These are phyloP conservation scores for Poecilia picta DNA, from an alignment of 2,797 vertebrate genomes.

Conservation along the genomic window DNA sequence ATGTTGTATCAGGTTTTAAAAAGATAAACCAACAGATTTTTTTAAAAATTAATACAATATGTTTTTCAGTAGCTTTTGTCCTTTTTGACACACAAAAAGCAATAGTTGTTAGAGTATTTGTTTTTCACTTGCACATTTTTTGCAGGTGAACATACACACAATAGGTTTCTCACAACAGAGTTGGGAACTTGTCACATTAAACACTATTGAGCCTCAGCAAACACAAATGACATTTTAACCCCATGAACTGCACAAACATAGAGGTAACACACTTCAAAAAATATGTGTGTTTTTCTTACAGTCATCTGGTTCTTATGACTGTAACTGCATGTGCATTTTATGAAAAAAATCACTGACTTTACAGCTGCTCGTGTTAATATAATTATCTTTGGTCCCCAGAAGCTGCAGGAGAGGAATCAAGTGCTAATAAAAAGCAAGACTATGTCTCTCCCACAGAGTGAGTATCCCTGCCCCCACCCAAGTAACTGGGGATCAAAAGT, in stretches of 20 bases:
- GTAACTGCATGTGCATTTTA: background rate
- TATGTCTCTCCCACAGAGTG: constrained; percentile 76
- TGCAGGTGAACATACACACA: background rate
- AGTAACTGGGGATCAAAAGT: background rate
- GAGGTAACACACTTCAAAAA: background rate
- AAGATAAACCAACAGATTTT: background rate
- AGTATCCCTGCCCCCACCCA: constrained; percentile 47
- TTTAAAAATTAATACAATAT: no score
- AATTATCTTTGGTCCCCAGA: constrained; percentile 79
- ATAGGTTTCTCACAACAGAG: background rate
- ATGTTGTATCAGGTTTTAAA: background rate
- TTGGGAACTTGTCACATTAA: background rate
- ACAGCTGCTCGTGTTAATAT: constrained; percentile 36
- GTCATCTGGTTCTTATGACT: background rate
- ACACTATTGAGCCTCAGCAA: background rate
- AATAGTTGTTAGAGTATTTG: background rate
- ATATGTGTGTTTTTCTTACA: background rate
- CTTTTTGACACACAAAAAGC: background rate
- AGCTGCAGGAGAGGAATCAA: constrained; percentile 84
- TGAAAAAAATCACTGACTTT: constrained; percentile 25
- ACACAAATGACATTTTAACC: background rate
- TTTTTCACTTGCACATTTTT: background rate
- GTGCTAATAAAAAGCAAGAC: constrained; percentile 77
- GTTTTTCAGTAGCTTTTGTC: background rate
- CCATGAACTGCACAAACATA: background rate